Evolutionary conservation across 2,888 invertebrate species (phyloP).

Genomic region (Pasiphila rectangulata): DNA sequence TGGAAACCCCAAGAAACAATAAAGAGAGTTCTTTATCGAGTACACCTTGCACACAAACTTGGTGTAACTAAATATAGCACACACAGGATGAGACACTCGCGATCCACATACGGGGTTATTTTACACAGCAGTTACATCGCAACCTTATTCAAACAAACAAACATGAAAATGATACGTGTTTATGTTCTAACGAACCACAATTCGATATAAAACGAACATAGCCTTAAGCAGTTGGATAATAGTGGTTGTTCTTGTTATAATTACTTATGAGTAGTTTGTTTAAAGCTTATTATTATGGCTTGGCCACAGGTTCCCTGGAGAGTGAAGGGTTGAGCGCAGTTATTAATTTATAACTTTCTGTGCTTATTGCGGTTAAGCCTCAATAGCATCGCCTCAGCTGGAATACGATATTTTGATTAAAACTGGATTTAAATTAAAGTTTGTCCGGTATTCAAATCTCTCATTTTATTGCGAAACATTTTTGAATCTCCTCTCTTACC

Average conservation of each 20-base stretch:
- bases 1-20: slow-evolving; percentile 1
- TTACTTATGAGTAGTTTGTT: slow-evolving; percentile 76
- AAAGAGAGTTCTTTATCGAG: neutral
- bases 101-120: slow-evolving; percentile 1
- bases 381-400: slow-evolving; percentile 50
- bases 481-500: too few species aligned
- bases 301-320: slow-evolving; percentile 62
- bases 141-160: slow-evolving; percentile 14
- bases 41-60: slow-evolving; percentile 1
- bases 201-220: slow-evolving; percentile 56
- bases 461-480: too few species aligned
- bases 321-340: slow-evolving; percentile 56
- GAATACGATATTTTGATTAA: slow-evolving; percentile 33
- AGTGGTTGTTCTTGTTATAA: slow-evolving; percentile 69
- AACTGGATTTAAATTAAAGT: slow-evolving; percentile 18
- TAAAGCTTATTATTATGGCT: slow-evolving; percentile 67
- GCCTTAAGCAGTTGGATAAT: slow-evolving; percentile 68
- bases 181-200: slow-evolving; percentile 55
- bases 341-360: slow-evolving; percentile 68
- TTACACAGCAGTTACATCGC: neutral
- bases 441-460: too few species aligned
- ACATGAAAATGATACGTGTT: slow-evolving; percentile 34
- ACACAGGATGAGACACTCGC: neutral
- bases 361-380: slow-evolving; percentile 51
- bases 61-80: slow-evolving; percentile 3